Percentiles rank a stretch among this genome's conserved stretches.
phyloP scores from a whole-genome alignment of 2,113 vertebrate species.

The Halichoeres trimaculatus region DNA sequence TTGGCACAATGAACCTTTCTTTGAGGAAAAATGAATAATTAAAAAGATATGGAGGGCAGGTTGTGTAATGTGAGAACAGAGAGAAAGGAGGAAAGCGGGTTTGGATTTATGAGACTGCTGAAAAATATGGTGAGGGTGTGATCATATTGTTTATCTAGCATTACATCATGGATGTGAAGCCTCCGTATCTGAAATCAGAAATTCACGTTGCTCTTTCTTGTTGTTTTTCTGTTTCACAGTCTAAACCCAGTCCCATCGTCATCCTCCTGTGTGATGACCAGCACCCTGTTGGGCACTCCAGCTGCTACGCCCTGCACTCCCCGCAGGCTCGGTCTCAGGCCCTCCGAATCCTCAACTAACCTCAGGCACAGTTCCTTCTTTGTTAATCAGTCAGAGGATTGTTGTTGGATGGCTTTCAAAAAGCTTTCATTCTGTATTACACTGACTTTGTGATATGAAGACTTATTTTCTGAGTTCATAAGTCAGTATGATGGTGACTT shows the following conservation, averaged over 20 bases:
- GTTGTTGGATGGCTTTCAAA: not conserved
- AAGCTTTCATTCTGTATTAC: not conserved
- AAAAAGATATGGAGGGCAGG: too few species aligned
- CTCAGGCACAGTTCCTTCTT: slow-evolving; percentile 70
- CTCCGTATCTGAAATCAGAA: not conserved
- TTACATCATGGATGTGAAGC: not conserved
- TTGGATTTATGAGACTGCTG: too few species aligned
- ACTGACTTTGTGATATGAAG: not conserved
- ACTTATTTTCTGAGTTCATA: not conserved
- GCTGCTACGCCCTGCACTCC: slow-evolving; percentile 91
- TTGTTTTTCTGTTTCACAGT: slow-evolving; percentile 74
- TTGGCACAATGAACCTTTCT: too few species aligned
- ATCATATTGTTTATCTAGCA: too few species aligned
- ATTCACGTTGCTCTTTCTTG: not conserved
- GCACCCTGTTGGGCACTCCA: slow-evolving; percentile 88
- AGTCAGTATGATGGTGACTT: not conserved
- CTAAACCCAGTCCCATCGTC: slow-evolving; percentile 87
- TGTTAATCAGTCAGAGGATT: not conserved
- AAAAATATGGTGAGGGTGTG: too few species aligned
- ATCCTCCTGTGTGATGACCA: slow-evolving; percentile 86
- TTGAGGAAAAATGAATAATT: too few species aligned
- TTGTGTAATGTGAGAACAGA: too few species aligned
- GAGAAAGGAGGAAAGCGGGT: too few species aligned
- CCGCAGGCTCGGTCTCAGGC: slow-evolving; percentile 91
- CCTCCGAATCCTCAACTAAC: slow-evolving; percentile 97